Percentiles rank a stretch among this genome's conserved stretches.
phyloP scores from a whole-genome alignment of 2,797 vertebrate species.

The Setipinna tenuifilis region DNA sequence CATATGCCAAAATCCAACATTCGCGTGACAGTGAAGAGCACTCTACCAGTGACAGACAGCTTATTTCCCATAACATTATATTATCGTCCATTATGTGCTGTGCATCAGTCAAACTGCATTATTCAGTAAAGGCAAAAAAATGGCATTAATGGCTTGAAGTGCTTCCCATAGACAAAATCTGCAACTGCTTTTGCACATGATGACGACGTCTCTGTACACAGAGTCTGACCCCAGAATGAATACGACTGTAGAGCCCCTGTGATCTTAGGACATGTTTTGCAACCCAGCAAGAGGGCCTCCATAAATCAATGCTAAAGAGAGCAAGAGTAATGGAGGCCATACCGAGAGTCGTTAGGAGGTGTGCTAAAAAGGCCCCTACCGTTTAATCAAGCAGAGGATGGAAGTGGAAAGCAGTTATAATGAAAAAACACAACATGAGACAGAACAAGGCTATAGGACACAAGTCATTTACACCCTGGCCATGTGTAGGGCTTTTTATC shows the following conservation, averaged over 20 bases:
- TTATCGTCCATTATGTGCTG: constrained; percentile 15
- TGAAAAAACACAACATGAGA: constrained; percentile 4
- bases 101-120: background rate
- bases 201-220: background rate
- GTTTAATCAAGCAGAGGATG: background rate
- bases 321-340: background rate
- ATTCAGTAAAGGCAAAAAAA: background rate
- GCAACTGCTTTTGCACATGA: background rate
- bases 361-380: background rate
- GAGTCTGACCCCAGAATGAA: background rate
- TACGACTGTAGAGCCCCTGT: background rate
- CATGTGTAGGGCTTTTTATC: constrained; percentile 33
- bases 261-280: background rate
- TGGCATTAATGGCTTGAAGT: background rate
- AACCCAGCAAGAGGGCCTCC: background rate
- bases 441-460: constrained; percentile 11
- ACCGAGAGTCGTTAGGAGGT: background rate
- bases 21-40: background rate
- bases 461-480: constrained; percentile 31
- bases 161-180: background rate
- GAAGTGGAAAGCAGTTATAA: background rate
- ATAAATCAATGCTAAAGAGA: constrained; percentile 3
- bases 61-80: background rate
- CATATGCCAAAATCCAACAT: background rate
- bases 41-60: background rate